These are phyloP conservation scores for Eupithecia dodoneata DNA, from an alignment of 2,888 invertebrate species.

Conservation along the genomic window DNA sequence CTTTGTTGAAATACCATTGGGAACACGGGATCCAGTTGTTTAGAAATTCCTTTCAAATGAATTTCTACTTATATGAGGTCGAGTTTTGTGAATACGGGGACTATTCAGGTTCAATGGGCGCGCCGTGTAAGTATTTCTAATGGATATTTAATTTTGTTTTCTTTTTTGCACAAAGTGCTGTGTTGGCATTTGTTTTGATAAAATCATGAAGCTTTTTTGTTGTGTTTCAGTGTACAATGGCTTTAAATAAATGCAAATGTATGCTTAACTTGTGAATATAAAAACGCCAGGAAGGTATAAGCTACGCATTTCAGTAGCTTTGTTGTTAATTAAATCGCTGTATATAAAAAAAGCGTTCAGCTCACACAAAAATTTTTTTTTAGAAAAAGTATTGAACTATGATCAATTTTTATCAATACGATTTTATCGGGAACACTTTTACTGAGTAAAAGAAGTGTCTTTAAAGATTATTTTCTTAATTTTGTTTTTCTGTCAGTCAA, in stretches of 20 bases:
- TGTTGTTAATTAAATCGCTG: background rate
- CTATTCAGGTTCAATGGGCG: constrained; percentile 67
- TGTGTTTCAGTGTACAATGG: constrained; percentile 1
- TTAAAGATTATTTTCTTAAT: background rate
- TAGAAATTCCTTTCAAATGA: constrained; percentile 81
- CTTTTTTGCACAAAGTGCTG: constrained; percentile 38
- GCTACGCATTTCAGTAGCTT: background rate
- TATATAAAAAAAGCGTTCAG: background rate
- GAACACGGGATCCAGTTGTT: constrained; percentile 78
- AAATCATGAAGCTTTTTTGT: background rate
- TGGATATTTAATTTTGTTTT: constrained; percentile 72
- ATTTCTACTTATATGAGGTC: constrained; percentile 76
- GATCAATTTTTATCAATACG: background rate
- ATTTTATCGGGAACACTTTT: background rate
- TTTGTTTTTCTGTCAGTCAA: no score
- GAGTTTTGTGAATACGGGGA: constrained; percentile 70
- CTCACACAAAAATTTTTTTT: background rate
- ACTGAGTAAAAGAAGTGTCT: background rate
- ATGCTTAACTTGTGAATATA: constrained; percentile 3
- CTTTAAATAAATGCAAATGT: background rate
- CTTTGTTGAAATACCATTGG: constrained; percentile 83
- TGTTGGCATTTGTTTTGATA: constrained; percentile 10
- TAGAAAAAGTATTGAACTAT: background rate
- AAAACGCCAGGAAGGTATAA: background rate
- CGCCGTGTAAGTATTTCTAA: constrained; percentile 54